Conservation (phyloP, 2,797 vertebrate species). For the Morus bassanus region DNA sequence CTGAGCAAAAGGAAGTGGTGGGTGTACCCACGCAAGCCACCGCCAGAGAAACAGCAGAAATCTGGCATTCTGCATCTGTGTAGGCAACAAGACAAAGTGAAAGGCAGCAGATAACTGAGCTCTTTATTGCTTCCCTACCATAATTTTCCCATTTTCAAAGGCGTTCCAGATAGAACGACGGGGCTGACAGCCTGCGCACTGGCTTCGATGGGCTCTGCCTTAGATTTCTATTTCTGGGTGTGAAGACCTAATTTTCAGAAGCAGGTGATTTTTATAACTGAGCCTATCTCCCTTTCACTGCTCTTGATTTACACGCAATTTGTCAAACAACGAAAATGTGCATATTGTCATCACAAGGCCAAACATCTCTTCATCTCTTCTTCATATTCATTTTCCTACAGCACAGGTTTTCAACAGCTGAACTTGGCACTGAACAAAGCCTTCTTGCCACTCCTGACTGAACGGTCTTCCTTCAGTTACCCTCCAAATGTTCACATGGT, state of each 20-base stretch:
- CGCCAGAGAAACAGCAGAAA: constrained; percentile 30
- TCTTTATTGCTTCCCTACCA: constrained; percentile 30
- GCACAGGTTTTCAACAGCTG: background rate
- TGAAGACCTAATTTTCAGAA: constrained; percentile 34
- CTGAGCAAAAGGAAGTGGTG: background rate
- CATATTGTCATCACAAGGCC: constrained; percentile 3
- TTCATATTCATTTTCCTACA: constrained; percentile 11
- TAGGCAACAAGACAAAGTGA: constrained; percentile 51
- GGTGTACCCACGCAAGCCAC: constrained; percentile 1
- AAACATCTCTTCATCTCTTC: constrained; percentile 18
- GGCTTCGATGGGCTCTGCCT: constrained; percentile 4
- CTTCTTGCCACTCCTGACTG: background rate
- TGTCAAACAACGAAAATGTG: constrained; percentile 27
- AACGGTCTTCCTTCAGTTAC: background rate
- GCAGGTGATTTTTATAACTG: constrained; percentile 47
- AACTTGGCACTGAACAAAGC: background rate
- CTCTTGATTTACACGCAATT: background rate
- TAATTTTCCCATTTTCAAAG: constrained; percentile 11
- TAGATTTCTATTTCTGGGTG: constrained; percentile 41
- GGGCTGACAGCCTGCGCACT: constrained; percentile 36
- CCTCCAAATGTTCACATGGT: background rate
- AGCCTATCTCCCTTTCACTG: background rate
- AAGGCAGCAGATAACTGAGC: constrained; percentile 33
- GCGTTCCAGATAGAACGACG: background rate
- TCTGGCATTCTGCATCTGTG: constrained; percentile 49